Conservation (phyloP, 2,797 vertebrate species). For the Aeoliscus strigatus region DNA sequence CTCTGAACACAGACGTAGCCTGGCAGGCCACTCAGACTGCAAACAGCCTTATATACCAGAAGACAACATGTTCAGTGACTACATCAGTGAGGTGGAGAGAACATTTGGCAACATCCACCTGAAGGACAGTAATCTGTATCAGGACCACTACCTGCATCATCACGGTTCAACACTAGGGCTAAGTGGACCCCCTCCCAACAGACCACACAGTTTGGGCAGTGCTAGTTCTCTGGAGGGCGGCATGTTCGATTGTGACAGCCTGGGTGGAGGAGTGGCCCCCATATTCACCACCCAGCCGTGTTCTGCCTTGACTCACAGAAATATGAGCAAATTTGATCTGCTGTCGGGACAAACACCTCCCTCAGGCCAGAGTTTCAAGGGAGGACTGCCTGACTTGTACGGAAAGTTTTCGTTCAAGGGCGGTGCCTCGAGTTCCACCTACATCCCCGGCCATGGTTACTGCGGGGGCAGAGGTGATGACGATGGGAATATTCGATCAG, state of each 20-base stretch:
- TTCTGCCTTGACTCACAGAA: slow-evolving; percentile 82
- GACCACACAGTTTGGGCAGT: slow-evolving; percentile 95
- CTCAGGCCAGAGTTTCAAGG: slow-evolving; percentile 80
- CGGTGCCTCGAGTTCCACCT: slow-evolving; percentile 87
- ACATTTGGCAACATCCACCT: slow-evolving; percentile 97
- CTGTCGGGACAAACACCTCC: slow-evolving; percentile 85
- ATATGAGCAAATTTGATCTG: slow-evolving; percentile 90
- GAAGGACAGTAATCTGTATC: slow-evolving; percentile 98
- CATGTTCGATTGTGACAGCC: slow-evolving; percentile 95
- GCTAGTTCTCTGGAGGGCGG: slow-evolving; percentile 93
- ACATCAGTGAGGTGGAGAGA: slow-evolving; percentile 97
- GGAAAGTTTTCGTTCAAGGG: slow-evolving; percentile 98
- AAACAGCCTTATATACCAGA: slow-evolving; percentile 84
- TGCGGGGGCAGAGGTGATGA: slow-evolving; percentile 77
- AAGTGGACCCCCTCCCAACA: slow-evolving; percentile 77
- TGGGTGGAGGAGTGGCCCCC: slow-evolving; percentile 82
- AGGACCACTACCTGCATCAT: slow-evolving; percentile 97
- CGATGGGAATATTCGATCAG: slow-evolving; percentile 86
- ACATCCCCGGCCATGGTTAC: slow-evolving; percentile 82
- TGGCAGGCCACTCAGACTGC: slow-evolving; percentile 85
- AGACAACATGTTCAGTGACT: slow-evolving; percentile 98
- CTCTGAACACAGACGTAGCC: slow-evolving; percentile 92
- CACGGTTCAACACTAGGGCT: slow-evolving; percentile 82
- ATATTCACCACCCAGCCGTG: slow-evolving; percentile 92
- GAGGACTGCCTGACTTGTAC: slow-evolving; percentile 88